These are phyloP conservation scores for Morpho helenor DNA, from an alignment of 2,888 invertebrate species.

Conservation along the genomic window DNA sequence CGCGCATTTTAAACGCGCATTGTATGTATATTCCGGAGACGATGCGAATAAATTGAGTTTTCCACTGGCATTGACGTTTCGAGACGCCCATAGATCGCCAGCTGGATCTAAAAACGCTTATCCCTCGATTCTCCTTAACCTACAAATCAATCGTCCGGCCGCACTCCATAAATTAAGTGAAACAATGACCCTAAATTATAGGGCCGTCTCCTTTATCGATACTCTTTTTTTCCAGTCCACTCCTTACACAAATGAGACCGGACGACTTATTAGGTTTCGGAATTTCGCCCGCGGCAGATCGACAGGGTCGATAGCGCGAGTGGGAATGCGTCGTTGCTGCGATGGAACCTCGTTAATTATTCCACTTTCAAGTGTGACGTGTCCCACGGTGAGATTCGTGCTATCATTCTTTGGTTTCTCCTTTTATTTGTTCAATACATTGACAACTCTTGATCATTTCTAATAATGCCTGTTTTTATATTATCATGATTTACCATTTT, in stretches of 20 bases:
- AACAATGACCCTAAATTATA: slow-evolving; percentile 79
- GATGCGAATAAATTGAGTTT: slow-evolving; percentile 68
- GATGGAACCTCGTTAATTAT: slow-evolving; percentile 57
- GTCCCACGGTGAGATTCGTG: slow-evolving; percentile 3
- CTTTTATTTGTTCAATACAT: too few species aligned
- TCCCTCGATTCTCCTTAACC: slow-evolving; percentile 58
- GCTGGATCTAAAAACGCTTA: slow-evolving; percentile 55
- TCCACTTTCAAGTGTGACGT: slow-evolving; percentile 50
- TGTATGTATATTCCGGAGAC: slow-evolving; percentile 71
- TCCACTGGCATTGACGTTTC: slow-evolving; percentile 46
- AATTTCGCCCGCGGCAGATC: slow-evolving; percentile 66
- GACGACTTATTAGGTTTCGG: slow-evolving; percentile 74
- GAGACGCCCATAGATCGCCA: slow-evolving; percentile 32
- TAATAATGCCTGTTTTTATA: too few species aligned
- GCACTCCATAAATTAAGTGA: slow-evolving; percentile 77
- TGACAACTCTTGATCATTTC: too few species aligned
- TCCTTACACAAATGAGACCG: slow-evolving; percentile 75
- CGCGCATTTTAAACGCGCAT: slow-evolving; percentile 71
- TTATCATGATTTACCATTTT: too few species aligned
- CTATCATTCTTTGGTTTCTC: too few species aligned
- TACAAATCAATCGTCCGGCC: slow-evolving; percentile 74
- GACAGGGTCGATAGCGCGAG: slow-evolving; percentile 59
- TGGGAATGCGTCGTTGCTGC: slow-evolving; percentile 33
- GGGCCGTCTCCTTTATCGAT: slow-evolving; percentile 71
- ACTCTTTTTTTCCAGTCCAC: slow-evolving; percentile 61